Evolutionary conservation across 2,797 vertebrate species (phyloP).

Genomic region (Karalla daura): DNA sequence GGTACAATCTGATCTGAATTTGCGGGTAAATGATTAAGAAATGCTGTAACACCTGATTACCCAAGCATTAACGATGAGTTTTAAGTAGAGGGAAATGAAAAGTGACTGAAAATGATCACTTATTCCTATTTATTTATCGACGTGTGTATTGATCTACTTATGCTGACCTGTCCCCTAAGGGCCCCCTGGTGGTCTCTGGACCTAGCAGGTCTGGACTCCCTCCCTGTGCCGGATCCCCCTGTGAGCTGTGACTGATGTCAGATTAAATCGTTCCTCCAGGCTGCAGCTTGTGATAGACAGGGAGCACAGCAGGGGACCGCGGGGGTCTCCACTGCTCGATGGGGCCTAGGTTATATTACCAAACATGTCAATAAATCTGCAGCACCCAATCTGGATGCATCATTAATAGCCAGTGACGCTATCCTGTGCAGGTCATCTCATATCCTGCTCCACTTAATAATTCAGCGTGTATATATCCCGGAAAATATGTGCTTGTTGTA

Average conservation of each 20-base stretch:
- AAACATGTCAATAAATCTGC: slow-evolving; percentile 75
- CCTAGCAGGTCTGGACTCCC: slow-evolving; percentile 21
- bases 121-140: too few species aligned
- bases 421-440: slow-evolving; percentile 62
- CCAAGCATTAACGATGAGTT: too few species aligned
- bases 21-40: neutral
- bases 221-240: neutral
- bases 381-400: slow-evolving; percentile 51
- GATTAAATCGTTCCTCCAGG: slow-evolving; percentile 68
- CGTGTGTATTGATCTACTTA: neutral
- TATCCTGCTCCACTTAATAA: slow-evolving; percentile 74
- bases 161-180: neutral
- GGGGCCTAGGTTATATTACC: slow-evolving; percentile 51
- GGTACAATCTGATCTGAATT: neutral
- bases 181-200: slow-evolving; percentile 1
- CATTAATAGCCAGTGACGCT: slow-evolving; percentile 68
- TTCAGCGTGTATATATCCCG: slow-evolving; percentile 66
- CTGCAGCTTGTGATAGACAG: slow-evolving; percentile 63
- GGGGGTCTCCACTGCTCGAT: slow-evolving; percentile 56
- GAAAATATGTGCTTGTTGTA: slow-evolving; percentile 59
- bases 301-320: slow-evolving; percentile 32
- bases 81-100: too few species aligned
- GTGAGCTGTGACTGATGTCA: slow-evolving; percentile 67
- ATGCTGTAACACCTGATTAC: neutral
- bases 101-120: neutral